These are phyloP conservation scores for Falco novaeseelandiae DNA, from an alignment of 2,797 vertebrate genomes.

Conservation along the genomic window DNA sequence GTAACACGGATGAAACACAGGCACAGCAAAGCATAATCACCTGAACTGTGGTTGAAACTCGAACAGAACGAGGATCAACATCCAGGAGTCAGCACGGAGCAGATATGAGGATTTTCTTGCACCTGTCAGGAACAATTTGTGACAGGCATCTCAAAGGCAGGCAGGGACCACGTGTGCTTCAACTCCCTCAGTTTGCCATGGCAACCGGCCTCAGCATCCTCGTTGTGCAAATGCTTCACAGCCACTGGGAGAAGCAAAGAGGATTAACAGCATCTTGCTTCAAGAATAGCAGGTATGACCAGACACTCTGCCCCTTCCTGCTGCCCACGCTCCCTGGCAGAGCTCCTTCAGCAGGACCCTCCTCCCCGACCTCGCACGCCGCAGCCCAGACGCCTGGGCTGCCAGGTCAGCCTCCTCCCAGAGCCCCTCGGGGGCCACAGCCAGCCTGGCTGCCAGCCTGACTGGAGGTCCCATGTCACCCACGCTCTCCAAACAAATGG, in stretches of 20 bases:
- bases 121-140: background rate
- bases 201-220: background rate
- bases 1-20: fast-evolving
- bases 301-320: background rate
- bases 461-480: background rate
- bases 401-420: background rate
- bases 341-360: background rate
- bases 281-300: background rate
- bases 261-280: background rate
- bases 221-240: background rate
- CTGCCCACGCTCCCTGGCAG: background rate
- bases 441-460: background rate
- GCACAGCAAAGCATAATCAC: background rate
- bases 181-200: background rate
- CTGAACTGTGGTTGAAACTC: background rate
- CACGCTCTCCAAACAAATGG: fast-evolving
- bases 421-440: background rate
- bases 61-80: background rate
- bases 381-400: background rate
- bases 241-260: background rate
- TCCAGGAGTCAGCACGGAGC: background rate
- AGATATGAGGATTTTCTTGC: background rate
- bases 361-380: fast-evolving
- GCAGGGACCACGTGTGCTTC: background rate
- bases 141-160: background rate